Evolutionary conservation across 2,113 vertebrate species (phyloP).

Genomic region (Gymnogyps californianus): DNA sequence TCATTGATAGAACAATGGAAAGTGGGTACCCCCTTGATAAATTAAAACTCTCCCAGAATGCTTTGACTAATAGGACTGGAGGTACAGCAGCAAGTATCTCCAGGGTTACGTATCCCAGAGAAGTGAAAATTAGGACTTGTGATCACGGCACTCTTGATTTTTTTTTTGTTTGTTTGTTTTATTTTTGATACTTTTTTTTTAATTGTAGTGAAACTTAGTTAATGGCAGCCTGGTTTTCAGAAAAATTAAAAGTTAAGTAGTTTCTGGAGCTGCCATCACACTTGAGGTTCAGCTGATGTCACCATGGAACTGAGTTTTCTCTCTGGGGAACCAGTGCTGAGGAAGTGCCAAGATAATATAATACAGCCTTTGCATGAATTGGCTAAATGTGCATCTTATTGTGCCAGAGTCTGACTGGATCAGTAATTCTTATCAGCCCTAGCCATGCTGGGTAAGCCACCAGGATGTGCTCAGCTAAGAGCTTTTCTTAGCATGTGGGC

Average conservation of each 20-base stretch:
- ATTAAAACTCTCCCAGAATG: not conserved
- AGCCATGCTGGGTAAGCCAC: constrained; percentile 23
- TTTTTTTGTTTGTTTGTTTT: not conserved
- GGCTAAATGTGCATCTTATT: not conserved
- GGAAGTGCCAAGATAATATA: constrained; percentile 20
- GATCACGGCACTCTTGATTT: not conserved
- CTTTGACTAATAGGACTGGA: not conserved
- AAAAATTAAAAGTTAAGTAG: not conserved
- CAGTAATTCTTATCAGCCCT: constrained; percentile 29
- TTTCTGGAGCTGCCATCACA: not conserved
- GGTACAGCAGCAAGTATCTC: not conserved
- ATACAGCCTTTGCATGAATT: constrained; percentile 18
- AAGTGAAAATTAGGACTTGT: not conserved
- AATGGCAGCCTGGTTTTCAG: not conserved
- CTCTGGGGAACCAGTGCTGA: not conserved
- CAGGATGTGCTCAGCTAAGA: constrained; percentile 20
- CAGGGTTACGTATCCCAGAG: not conserved
- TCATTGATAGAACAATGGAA: not conserved
- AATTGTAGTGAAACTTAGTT: not conserved
- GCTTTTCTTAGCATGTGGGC: not conserved
- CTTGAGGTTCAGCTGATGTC: constrained; percentile 34
- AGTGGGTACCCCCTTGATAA: not conserved
- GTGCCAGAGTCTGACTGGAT: constrained; percentile 44
- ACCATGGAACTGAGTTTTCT: constrained; percentile 13
- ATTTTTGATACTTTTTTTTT: too few species aligned